Base-by-base conservation (phyloP, 2,888 invertebrate genomes). In the Papilio elwesi region DNA sequence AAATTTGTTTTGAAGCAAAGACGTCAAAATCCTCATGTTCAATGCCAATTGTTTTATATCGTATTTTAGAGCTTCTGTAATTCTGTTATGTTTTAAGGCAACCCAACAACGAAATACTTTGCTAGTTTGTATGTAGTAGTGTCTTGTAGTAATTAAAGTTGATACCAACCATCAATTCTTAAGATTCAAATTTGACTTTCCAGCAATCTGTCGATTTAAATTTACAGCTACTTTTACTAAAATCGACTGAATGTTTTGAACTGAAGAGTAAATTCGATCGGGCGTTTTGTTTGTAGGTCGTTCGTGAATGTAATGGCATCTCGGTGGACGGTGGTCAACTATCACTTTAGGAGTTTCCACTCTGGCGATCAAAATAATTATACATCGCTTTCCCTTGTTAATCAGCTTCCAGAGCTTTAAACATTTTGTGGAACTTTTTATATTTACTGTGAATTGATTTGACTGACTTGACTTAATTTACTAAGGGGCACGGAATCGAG, bases 251-350 rank as follows among this genome's bases (percentile, higher is more conserved):
- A 57, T 55, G n/a, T 64, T 68, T 55, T 36, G 15, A 55, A 59
- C 36, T 59, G 48, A 47, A 53, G 53, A 65, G 11, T 49, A 12
- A 38, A 65, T 55, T 55, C 48, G 53, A 26, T 55, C n/a, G 26
- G 26, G 26, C 11, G 16, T 49, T 59, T 51, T n/a, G 51, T 66
- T 59, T 66, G 10, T 71, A 8, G 71, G 71, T 71, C 71, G 66
- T 15, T 51, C 49, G 62, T 55, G 49, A 57, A 49, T 51, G 43
- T 57, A 38, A 57, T 16, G 64, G 16, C 12, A 57, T 6, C 13
- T 57, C 10, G 26, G 48, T 47, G 48, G n/a, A 12, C 8, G 53
- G 12, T 26, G 48, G 48, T 63, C 52, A 38, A 65, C 65, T 65
- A 57, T 71, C 65, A 65, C 65, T 55, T 70, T 57, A 12, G 49